Evolutionary conservation across 2,888 invertebrate species (phyloP), one percentile per base, ranked within the genome.

Genomic region (Perdita meconis): DNA sequence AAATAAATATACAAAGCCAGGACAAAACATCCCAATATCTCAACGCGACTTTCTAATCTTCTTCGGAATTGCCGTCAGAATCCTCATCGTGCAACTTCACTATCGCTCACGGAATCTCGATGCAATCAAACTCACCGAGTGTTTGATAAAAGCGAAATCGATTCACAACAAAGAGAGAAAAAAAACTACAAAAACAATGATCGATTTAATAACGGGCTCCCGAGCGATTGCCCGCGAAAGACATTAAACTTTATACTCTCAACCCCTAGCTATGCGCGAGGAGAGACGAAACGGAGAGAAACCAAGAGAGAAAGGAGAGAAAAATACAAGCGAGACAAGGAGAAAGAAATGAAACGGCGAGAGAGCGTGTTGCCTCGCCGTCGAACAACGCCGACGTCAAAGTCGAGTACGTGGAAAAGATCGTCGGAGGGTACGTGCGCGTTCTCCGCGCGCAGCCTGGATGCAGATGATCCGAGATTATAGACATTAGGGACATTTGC

Each of bases 401-500:
- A 44, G 56, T 36, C 53, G 59, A 71, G 68, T 68, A 76, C 60
- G 63, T 61, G 73, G 60, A 68, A 55, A 76, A 56, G 74, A 57
- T 57, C 42, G 40, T 38, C 44, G n/a, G n/a, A 47, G 26, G 16
- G 24, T 24, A 50, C 42, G 47, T 6, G 16, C 44, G 65, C 47
- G 63, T 64, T 60, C 70, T 66, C 86, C 40, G 22, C 61, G 60
- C 44, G 68, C 19, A 47, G 47, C 65, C 61, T 76, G 76, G 86
- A 89, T 89, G 90, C 88, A 87, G 89, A 90, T 90, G 89, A 90
- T 88, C 84, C 87, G 81, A 89, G 89, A 92, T 91, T 90, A 91
- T 90, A 91, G 90, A 88, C 90, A 91, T 92, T 91, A 91, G 88
- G 85, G 87, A 88, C 90, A 91, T 91, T 91, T 90, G 88, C 88